A percentile compares a stretch with the other conserved stretches of the same genome.
These are phyloP conservation scores for Rhopalosiphum padi DNA, from an alignment of 1,140 invertebrate genomes.

Conservation along the genomic window DNA sequence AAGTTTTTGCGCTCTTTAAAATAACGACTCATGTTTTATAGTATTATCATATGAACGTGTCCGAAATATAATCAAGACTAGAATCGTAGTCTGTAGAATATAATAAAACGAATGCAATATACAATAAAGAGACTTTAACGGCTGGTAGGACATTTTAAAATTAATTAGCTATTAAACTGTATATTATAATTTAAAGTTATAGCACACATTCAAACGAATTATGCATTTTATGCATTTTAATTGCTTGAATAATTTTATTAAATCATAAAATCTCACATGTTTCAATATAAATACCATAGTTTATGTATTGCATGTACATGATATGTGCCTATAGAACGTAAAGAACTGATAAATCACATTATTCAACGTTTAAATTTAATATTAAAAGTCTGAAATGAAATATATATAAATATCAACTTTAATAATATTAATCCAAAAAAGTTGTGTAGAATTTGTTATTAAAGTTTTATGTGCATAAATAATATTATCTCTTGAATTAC, in stretches of 20 bases:
- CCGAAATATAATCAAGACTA: background rate
- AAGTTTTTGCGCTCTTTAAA: background rate
- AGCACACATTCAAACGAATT: too few species aligned
- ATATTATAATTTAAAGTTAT: background rate
- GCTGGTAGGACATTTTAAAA: background rate
- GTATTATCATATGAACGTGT: background rate
- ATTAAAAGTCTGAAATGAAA: background rate
- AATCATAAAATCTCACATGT: background rate
- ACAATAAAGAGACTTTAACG: conserved; percentile 1
- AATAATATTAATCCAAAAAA: background rate
- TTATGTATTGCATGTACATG: background rate
- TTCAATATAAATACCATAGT: background rate
- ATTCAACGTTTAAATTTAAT: background rate
- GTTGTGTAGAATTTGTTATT: background rate
- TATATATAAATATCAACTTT: background rate
- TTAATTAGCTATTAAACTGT: background rate
- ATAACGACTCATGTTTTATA: background rate
- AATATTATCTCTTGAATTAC: conserved; percentile 2
- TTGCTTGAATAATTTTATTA: background rate
- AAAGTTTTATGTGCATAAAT: background rate
- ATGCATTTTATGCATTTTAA: background rate
- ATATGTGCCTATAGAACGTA: background rate
- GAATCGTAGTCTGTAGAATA: background rate
- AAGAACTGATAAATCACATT: background rate
- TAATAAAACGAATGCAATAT: background rate